Evolutionary conservation across 2,888 invertebrate genomes (phyloP).

Genomic region (Seira sanloemensis): DNA sequence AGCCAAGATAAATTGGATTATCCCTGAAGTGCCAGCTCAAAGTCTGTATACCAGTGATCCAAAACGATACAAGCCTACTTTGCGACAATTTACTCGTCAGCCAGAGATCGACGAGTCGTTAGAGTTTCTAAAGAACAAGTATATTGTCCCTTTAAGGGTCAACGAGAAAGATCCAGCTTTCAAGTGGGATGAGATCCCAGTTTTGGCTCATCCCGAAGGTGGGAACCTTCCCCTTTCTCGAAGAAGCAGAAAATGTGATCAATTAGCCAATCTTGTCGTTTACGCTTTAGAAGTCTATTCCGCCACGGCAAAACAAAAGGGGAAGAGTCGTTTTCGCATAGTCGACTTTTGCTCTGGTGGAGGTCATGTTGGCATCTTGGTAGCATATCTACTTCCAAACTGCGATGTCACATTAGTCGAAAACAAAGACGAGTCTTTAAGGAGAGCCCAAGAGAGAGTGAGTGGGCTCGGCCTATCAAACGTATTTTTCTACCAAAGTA

Average conservation of each 20-base stretch:
- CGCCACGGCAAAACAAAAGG: constrained; percentile 30
- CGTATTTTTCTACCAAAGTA: constrained; percentile 88
- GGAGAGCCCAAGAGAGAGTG: constrained; percentile 84
- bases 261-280: constrained; percentile 88
- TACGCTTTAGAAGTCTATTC: constrained; percentile 84
- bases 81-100: constrained; percentile 86
- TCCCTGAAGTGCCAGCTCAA: constrained; percentile 79
- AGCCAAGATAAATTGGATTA: constrained; percentile 27
- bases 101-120: constrained; percentile 83
- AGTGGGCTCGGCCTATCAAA: constrained; percentile 83
- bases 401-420: constrained; percentile 90
- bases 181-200: constrained; percentile 85
- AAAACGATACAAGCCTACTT: constrained; percentile 84
- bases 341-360: constrained; percentile 97
- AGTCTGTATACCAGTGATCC: constrained; percentile 88
- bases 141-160: constrained; percentile 32
- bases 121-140: constrained; percentile 74
- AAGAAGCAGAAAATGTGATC: constrained; percentile 87
- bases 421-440: constrained; percentile 91
- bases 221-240: constrained; percentile 87
- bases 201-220: constrained; percentile 85
- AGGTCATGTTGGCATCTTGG: constrained; percentile 92
- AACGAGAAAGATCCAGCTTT: constrained; percentile 66
- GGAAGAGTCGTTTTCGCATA: constrained; percentile 79
- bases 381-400: constrained; percentile 87